A percentile compares a stretch with the other conserved stretches of the same genome.
Conservation (phyloP, 2,797 vertebrate genomes). For the Fratercula arctica region DNA sequence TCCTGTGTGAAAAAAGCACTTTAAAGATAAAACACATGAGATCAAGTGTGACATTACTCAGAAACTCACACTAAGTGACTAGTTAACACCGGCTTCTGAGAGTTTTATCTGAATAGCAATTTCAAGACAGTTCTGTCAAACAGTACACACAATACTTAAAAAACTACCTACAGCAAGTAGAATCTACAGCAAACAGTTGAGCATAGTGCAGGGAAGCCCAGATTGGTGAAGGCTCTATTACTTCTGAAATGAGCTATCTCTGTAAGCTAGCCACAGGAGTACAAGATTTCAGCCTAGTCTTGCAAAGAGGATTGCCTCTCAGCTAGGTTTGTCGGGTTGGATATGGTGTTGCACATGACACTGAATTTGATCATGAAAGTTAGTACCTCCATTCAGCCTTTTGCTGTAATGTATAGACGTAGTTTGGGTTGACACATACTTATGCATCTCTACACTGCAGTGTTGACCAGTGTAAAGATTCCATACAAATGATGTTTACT, state of each 20-base stretch:
- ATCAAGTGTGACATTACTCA: neutral
- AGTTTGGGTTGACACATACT: neutral
- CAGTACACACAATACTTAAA: neutral
- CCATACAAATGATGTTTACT: rapidly evolving
- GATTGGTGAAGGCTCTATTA: neutral
- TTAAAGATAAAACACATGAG: neutral
- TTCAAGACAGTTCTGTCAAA: neutral
- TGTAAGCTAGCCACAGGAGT: neutral
- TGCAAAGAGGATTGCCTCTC: neutral
- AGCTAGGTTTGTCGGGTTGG: neutral
- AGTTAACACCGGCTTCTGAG: neutral
- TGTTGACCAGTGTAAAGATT: neutral
- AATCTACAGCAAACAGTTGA: neutral
- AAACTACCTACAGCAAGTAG: neutral
- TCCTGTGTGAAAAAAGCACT: neutral
- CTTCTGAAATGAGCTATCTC: neutral
- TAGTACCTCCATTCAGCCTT: neutral
- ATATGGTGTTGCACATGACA: neutral
- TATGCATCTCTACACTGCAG: neutral
- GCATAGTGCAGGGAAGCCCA: neutral
- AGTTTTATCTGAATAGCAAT: neutral
- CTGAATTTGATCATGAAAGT: neutral
- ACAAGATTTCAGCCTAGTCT: neutral
- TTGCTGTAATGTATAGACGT: neutral
- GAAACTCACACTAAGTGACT: neutral